Evolutionary conservation across 2,888 invertebrate genomes (phyloP), one percentile per base, ranked within the genome.

Genomic region (Tuberolachnus salignus): DNA sequence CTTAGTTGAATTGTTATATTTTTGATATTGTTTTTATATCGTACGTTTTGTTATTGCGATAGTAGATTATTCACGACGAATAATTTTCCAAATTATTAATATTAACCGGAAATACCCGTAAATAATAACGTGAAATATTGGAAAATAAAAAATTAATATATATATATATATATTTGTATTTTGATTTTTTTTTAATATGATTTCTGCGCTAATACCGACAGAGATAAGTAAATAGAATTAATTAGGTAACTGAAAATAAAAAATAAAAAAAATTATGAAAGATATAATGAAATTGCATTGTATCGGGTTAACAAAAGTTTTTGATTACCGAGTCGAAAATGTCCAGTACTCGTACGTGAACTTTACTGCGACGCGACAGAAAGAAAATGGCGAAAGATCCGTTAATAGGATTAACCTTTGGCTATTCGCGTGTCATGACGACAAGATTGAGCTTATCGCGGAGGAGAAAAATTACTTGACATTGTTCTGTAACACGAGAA

Each of bases 321-420:
- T 72, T 72, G 61, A 72, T 72, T 49, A 61, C 46, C 49, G 8
- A 72, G 34, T 61, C 34, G 61, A 34, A 19, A 51, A 61, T 34
- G 61, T 61, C 26, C 34, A 4, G 49, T 14, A 14, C 14, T 61
- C 34, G 49, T 72, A 49, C 71, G 71, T 59, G 46, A 71, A n/a
- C 71, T 26, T 16, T 16, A 34, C 34, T 16, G n/a, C 34, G 10
- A 26, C n/a, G n/a, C 34, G 34, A 34, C 34, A 34, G 6, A 34
- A 67, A 23, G 46, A 59, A 59, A 46, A 71, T 51, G 42, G 21
- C 42, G 16, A 42, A 61, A 51, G 10, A 73, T 73, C 51, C 16
- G 51, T 73, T 63, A 63, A 63, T 73, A 61, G 51, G 61, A 73
- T 73, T 73, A 63, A 51, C 63, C 34, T 73, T 73, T 73, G 23